Base-by-base conservation (phyloP, 2,113 vertebrate genomes). In the Gulo gulo region DNA sequence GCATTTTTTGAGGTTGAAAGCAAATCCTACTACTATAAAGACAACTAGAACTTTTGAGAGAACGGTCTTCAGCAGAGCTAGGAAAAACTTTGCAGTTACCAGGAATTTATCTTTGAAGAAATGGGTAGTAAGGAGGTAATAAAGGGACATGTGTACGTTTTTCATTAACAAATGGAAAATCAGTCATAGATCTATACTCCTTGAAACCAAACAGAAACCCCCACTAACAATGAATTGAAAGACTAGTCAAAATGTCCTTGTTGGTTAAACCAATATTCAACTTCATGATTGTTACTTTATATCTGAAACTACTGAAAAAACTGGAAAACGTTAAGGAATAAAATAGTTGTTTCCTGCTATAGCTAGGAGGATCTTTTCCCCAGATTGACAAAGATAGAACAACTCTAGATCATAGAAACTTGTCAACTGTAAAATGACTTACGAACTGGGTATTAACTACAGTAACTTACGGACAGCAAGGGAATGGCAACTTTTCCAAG, bases 401-500 rank as follows among this genome's bases (percentile, higher is more conserved):
- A 52, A 52, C 0, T 78, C 10, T 0, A 29, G 92, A 85, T 9
- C 79, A 65, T 0, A 50, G 67, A 97, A 95, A 76, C 50, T 57
- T 82, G 67, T 95, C 93, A 47, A 7, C 10, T 47, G 29, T 96
- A 67, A 85, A 97, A 91, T 61, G 88, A 97, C 20, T 63, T 1
- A 82, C 0, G 4, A 24, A 71, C 26, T 71, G 52, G 91, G 71
- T 80, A 65, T 91, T 14, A 50, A 71, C 21, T 91, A 95, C 96
- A 8, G 42, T 45, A 96, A 99, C 99, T 99, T 99, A 99, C 99
- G 13, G 99, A 99, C 23, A 99, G 98, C 98, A 99, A 98, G 59
- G 99, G 99, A 97, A 99, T 99, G 57, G 99, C 99, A 91, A 99
- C 99, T 99, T 99, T 99, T 57, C 99, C 99, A 97, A 99, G 99